phyloP scores from a whole-genome alignment of 2,888 invertebrate species.

The Tenthredo amoena region DNA sequence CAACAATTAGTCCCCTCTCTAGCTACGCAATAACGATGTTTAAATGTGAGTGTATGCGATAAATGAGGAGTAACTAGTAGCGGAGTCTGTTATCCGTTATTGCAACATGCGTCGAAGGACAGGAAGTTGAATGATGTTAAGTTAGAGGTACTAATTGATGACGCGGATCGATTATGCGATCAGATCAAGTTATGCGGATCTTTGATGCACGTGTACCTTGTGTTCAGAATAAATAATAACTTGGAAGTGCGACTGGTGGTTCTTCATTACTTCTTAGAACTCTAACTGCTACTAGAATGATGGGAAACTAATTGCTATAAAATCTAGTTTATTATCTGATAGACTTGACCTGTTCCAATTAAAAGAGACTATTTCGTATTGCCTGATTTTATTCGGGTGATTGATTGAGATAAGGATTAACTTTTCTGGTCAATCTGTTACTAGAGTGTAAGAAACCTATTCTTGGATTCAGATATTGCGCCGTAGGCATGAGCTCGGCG shows the following conservation, averaged over 20 bases:
- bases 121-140: constrained; percentile 4
- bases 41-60: not conserved
- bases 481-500: not conserved
- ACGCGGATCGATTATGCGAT: not conserved
- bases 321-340: not conserved
- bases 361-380: not conserved
- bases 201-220: not conserved
- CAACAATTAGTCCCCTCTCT: not conserved
- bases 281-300: not conserved
- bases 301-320: not conserved
- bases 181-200: not conserved
- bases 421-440: not conserved
- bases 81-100: not conserved
- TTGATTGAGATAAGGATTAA: not conserved
- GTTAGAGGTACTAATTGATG: constrained; percentile 6
- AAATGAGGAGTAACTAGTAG: not conserved
- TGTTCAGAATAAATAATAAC: not conserved
- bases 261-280: not conserved
- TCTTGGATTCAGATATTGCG: not conserved
- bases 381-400: not conserved
- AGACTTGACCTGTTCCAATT: not conserved
- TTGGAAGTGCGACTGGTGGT: not conserved
- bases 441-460: not conserved
- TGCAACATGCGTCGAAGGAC: not conserved
- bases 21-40: not conserved